phyloP scores from a whole-genome alignment of 2,797 vertebrate species.

The Meriones psammophilus region DNA sequence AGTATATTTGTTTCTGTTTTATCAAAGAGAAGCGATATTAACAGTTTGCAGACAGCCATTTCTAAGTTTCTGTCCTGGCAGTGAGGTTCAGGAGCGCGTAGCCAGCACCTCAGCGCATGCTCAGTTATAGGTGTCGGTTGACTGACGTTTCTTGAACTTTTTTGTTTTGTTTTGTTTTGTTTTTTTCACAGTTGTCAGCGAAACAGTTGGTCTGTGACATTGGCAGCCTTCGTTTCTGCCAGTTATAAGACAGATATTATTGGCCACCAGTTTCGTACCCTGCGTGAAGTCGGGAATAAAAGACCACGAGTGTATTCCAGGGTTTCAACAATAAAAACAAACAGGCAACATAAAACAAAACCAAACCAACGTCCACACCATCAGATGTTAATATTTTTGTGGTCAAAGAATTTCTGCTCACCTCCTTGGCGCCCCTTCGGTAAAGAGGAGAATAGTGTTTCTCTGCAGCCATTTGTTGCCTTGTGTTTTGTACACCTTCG shows the following conservation, averaged over 20 bases:
- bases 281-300: background rate
- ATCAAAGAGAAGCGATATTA: background rate
- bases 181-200: too few species aligned
- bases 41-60: background rate
- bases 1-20: background rate
- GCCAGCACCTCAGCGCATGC: background rate
- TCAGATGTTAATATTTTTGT: background rate
- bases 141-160: background rate
- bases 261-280: background rate
- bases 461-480: background rate
- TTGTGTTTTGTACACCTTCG: background rate
- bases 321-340: background rate
- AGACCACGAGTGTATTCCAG: background rate
- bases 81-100: background rate
- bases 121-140: background rate
- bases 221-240: background rate
- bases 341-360: background rate
- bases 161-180: too few species aligned
- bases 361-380: background rate
- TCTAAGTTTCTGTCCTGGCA: slow-evolving; percentile 1
- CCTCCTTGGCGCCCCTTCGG: background rate
- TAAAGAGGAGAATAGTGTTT: background rate
- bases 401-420: slow-evolving; percentile 45
- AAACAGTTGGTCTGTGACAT: background rate
- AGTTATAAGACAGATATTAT: background rate